Conservation (phyloP, 1,140 invertebrate genomes). For the Dryas iulia region DNA sequence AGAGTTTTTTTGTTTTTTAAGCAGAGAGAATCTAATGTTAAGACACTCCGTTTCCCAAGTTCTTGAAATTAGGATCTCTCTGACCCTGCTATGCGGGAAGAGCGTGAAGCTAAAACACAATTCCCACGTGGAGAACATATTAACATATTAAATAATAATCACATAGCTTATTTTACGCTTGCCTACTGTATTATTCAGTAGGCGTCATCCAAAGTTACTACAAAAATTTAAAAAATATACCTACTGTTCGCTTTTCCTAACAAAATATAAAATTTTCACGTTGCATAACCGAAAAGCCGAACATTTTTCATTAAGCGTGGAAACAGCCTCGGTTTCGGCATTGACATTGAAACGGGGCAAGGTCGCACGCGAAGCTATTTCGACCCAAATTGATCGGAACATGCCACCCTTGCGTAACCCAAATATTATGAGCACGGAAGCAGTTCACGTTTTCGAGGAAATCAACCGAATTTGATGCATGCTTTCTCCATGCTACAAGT, state of each 20-base stretch:
- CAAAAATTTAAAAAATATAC: background rate
- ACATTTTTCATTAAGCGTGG: background rate
- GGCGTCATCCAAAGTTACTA: background rate
- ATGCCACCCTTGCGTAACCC: conserved; percentile 21
- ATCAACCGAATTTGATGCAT: background rate
- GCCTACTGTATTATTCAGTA: background rate
- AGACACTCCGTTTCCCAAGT: too few species aligned
- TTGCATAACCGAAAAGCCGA: background rate
- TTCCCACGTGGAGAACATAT: too few species aligned
- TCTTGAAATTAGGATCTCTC: too few species aligned
- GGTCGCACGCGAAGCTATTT: conserved; percentile 32
- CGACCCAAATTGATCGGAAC: conserved; percentile 5
- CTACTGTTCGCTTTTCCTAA: background rate
- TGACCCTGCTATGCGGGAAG: too few species aligned
- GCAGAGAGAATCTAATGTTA: too few species aligned
- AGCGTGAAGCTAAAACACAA: too few species aligned
- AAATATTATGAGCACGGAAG: conserved; percentile 6
- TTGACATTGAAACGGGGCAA: conserved; percentile 36
- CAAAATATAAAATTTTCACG: background rate
- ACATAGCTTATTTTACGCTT: background rate
- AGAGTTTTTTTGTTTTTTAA: too few species aligned
- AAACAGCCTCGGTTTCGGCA: conserved; percentile 19
- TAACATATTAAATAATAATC: too few species aligned
- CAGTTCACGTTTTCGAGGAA: background rate
- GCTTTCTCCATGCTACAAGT: background rate